Base-by-base conservation (phyloP, 1,140 invertebrate genomes). In the Meloidogyne hapla region DNA sequence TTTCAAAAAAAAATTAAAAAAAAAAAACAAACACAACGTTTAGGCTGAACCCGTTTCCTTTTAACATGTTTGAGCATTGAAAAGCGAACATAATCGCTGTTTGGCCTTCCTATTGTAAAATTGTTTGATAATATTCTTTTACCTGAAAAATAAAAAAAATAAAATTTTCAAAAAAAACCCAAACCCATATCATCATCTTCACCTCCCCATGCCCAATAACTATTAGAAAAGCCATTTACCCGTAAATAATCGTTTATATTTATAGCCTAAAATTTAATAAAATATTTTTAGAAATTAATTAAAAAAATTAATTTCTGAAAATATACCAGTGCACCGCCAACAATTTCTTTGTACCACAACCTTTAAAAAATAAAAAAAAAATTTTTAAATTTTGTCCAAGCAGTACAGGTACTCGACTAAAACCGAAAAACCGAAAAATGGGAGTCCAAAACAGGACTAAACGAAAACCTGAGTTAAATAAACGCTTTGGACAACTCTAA, bases 141-240 rank as follows among this genome's bases (percentile, higher is more conserved):
- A 18, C 81, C 80, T 81, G 25, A 45, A 82, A 79, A 74, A 18
- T 78, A 18, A 45, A 77, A 8, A 62, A 77, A 18, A 4, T n/a
- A 48, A 15, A 63, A 79, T 48, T 6, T 48, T 33, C 40, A 76
- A 71, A 77, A 28, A n/a, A 38, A 42, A 48, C 21, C 18, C 76
- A 26, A 63, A 79, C 86, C 86, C 84, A 96, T 91, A 87, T 97
- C 94, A 89, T 95, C 94, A 88, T 95, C 93, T 89, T 95, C 79
- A 64, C 83, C 84, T 15, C 89, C 93, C 92, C 92, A 94, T 0
- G 93, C 81, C 89, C 91, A 94, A 88, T 93, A 95, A 28, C 91
- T 87, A 89, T 95, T 96, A 15, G 93, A 94, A 90, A 95, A 96
- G 2, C 95, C 95, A 89, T 98, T 97, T 2, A 94, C 91, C 79